Evolutionary conservation across 1,140 invertebrate species (phyloP).

Genomic region (Rhizoglyphus robini): DNA sequence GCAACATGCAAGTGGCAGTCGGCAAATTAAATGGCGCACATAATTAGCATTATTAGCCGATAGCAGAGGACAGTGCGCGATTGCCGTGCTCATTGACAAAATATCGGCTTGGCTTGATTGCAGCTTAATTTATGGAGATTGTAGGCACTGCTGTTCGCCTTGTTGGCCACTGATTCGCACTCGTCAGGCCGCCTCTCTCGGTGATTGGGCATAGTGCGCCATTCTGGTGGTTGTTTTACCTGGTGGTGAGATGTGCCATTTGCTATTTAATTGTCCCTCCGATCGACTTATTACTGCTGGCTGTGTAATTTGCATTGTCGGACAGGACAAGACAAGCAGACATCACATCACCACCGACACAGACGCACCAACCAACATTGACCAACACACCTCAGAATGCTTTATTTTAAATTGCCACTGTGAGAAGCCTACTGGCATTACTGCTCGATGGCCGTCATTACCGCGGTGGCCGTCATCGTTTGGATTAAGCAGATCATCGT

Average conservation of each 20-base stretch:
- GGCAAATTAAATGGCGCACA: not conserved
- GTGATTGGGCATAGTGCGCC: not conserved
- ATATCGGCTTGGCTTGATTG: conserved; percentile 3
- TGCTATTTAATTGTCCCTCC: conserved; percentile 9
- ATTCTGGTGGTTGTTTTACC: not conserved
- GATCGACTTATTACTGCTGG: not conserved
- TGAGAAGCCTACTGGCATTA: conserved; percentile 11
- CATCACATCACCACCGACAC: not conserved
- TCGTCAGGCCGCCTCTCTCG: not conserved
- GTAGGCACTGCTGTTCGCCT: not conserved
- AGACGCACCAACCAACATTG: not conserved
- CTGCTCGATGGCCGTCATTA: not conserved
- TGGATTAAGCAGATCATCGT: conserved; percentile 14
- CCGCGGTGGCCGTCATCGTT: conserved; percentile 7
- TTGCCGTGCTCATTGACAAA: conserved; percentile 8
- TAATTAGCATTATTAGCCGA: conserved; percentile 11
- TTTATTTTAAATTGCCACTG: conserved; percentile 13
- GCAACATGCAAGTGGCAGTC: not conserved
- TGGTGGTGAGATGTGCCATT: conserved; percentile 5
- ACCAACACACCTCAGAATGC: conserved; percentile 4
- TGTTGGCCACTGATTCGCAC: not conserved
- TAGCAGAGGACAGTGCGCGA: not conserved
- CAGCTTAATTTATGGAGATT: conserved; percentile 7
- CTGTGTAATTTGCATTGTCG: conserved; percentile 11
- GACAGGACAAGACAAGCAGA: not conserved